Base-by-base conservation (phyloP, 2,113 vertebrate genomes). In the Uropsilus gracilis region DNA sequence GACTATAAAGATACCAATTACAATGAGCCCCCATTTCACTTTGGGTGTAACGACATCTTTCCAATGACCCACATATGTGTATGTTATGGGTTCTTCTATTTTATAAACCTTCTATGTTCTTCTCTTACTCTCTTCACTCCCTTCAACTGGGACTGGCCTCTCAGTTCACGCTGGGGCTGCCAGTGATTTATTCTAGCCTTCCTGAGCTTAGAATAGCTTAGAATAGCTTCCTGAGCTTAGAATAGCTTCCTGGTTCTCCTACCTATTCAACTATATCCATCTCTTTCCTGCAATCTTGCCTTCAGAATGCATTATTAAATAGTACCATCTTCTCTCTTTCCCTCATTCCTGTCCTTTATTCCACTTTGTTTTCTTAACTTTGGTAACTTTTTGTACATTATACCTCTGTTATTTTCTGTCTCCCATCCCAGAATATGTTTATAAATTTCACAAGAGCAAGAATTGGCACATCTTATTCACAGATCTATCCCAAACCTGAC, bases 91-190 rank as follows among this genome's bases (percentile, higher is more conserved):
- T 7, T 8, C 42, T 76, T 48, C 59, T 16, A 20, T 6, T 26
- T 7, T 37, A 0, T 5, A 3, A 30, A 12, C 0, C 0, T 32
- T 48, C 57, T 9, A 4, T 50, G 16, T 30, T 28, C 28, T n/a
- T 32, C 76, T 42, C 63, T 39, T 57, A 7, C 37, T 68, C 26
- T 14, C 24, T 24, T 30, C 50, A 59, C 48, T 50, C 64, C 6
- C 7, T 26, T 59, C 71, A 78, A 63, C 37, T 39, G 10, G 3
- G 2, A 16, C 6, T 26, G 46, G 12, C 18, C n/a, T 71, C 48
- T 34, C 6, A 24, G 16, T 14, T 64, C 18, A 8, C 53, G 32
- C 55, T 26, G 26, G 32, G 61, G 39, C 22, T 64, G 8, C 8
- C 37, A 48, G 55, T 22, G 32, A 30, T 18, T 26, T 37, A n/a